Percentiles rank a stretch among this genome's conserved stretches.
Conservation (phyloP, 2,888 invertebrate genomes). For the Crioceris asparagi region DNA sequence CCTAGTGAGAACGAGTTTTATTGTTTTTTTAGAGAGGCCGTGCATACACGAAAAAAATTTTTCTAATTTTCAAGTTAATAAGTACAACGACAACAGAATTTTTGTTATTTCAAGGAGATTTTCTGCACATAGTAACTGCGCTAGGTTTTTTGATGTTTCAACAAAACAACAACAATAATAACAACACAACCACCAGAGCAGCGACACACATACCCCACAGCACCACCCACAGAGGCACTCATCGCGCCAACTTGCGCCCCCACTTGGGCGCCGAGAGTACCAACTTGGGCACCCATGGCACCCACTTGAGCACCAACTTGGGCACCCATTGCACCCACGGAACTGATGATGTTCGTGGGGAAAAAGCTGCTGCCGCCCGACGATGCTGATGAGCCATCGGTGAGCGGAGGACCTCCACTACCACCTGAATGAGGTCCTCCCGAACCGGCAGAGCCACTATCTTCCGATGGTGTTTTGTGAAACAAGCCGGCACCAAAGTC, state of each 20-base stretch:
- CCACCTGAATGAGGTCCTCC: conserved; percentile 37
- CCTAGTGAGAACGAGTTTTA: no score
- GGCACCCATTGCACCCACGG: conserved; percentile 31
- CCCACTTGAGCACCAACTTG: conserved; percentile 31
- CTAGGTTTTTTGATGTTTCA: no score
- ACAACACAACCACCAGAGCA: no score
- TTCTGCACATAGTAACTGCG: no score
- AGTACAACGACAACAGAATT: no score
- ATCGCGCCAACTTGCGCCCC: conserved; percentile 32
- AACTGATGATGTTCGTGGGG: conserved; percentile 37
- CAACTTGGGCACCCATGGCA: conserved; percentile 30
- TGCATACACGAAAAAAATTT: no score
- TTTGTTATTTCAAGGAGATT: no score
- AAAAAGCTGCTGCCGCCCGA: conserved; percentile 34
- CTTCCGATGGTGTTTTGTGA: conserved; percentile 83
- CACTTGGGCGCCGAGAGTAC: conserved; percentile 29
- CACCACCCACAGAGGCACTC: conserved; percentile 29
- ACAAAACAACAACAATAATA: no score
- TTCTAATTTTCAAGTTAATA: no score
- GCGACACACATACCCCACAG: conserved; percentile 34
- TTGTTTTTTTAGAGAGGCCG: no score
- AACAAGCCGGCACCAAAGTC: conserved; percentile 93
- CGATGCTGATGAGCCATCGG: conserved; percentile 13
- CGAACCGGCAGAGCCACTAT: conserved; percentile 63
- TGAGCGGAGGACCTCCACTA: conserved; percentile 46